Evolutionary conservation across 2,797 vertebrate species (phyloP).

Genomic region (Melanotaenia parkinsoni): DNA sequence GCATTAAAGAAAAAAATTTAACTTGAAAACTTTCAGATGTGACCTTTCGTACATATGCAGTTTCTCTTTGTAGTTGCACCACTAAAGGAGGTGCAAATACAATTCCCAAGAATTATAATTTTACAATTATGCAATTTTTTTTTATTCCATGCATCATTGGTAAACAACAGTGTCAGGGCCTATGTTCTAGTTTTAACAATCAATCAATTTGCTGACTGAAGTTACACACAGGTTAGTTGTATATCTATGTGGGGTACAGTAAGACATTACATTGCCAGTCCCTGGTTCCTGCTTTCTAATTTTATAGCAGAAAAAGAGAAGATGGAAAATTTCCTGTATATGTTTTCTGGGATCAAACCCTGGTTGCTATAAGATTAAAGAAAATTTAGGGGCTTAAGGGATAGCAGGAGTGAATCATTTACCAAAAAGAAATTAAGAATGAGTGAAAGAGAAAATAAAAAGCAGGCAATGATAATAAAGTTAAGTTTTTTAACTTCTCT

Average conservation of each 20-base stretch:
- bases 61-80: slow-evolving; percentile 3
- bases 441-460: slow-evolving; percentile 3
- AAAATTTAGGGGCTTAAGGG: slow-evolving; percentile 59
- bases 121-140: background rate
- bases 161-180: background rate
- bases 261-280: slow-evolving; percentile 19
- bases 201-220: slow-evolving; percentile 6
- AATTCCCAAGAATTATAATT: background rate
- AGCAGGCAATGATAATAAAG: background rate
- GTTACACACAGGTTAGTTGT: background rate
- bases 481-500: background rate
- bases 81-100: background rate
- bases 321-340: slow-evolving; percentile 59
- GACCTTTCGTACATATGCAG: slow-evolving; percentile 16
- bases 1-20: slow-evolving; percentile 8
- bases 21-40: slow-evolving; percentile 22
- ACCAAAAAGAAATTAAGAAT: slow-evolving; percentile 23
- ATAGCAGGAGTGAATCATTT: slow-evolving; percentile 65
- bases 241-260: slow-evolving; percentile 19
- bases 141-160: background rate
- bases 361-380: slow-evolving; percentile 74
- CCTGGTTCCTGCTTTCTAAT: slow-evolving; percentile 66
- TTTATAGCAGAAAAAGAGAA: slow-evolving; percentile 48
- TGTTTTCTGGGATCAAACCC: slow-evolving; percentile 51
- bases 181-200: slow-evolving; percentile 9